Evolutionary conservation across 2,797 vertebrate species (phyloP).

Genomic region (Jordanella pulchra): DNA sequence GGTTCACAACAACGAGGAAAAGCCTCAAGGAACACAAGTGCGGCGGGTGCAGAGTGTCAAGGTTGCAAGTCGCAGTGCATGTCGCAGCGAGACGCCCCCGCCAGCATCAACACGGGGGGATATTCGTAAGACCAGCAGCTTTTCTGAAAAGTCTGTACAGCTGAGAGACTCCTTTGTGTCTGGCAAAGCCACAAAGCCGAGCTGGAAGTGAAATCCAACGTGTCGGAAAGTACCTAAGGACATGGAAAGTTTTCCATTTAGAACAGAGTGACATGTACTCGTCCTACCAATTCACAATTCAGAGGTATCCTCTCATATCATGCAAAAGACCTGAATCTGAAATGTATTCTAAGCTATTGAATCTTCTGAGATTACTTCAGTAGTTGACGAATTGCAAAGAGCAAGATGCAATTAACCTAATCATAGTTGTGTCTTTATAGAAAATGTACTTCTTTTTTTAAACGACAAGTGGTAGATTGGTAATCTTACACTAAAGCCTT

Average conservation of each 20-base stretch:
- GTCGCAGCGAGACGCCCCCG: constrained; percentile 73
- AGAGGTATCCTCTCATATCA: constrained; percentile 29
- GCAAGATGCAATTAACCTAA: constrained; percentile 59
- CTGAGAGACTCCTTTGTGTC: constrained; percentile 71
- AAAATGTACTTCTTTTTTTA: constrained; percentile 32
- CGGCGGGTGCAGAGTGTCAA: constrained; percentile 85
- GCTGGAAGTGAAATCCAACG: constrained; percentile 81
- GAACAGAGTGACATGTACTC: constrained; percentile 20
- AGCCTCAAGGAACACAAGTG: constrained; percentile 68
- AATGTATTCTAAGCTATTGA: constrained; percentile 23
- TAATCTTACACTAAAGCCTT: constrained; percentile 45
- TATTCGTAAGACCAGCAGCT: constrained; percentile 72
- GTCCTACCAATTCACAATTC: constrained; percentile 15
- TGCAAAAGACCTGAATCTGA: constrained; percentile 44
- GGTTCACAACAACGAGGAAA: constrained; percentile 64
- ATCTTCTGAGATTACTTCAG: constrained; percentile 25
- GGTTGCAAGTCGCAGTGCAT: constrained; percentile 69
- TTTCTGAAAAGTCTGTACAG: constrained; percentile 81
- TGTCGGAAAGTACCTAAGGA: constrained; percentile 10
- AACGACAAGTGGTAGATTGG: constrained; percentile 64
- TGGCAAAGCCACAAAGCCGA: constrained; percentile 82
- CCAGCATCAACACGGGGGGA: constrained; percentile 49
- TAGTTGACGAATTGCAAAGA: constrained; percentile 53
- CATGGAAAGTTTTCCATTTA: constrained; percentile 5
- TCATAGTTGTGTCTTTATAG: constrained; percentile 36